Base-by-base conservation (phyloP, 2,797 vertebrate species). In the Geotria australis region DNA sequence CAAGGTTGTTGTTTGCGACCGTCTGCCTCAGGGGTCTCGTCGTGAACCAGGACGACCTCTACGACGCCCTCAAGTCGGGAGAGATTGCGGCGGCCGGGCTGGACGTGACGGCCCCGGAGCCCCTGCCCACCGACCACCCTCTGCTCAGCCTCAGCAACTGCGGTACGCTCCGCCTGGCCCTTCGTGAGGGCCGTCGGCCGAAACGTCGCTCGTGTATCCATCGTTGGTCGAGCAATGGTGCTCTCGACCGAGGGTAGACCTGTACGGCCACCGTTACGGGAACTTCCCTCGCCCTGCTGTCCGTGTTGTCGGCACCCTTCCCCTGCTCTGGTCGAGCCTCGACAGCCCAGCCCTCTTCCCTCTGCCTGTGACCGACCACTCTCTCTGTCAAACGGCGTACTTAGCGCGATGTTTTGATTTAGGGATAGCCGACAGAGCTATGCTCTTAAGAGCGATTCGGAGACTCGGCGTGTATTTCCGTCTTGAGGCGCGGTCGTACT, bases 71-170 rank as follows among this genome's bases (percentile, higher is more conserved):
- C 66, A 62, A 58, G 56, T 68, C 57, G 0, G 74, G 81, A 9
- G 72, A 73, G 68, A 83, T 98, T 0, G 81, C 84, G n/a, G 83
- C 81, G 0, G 85, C 91, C 0, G 86, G 91, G 12, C 71, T 98
- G 60, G 86, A 95, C 1, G 89, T 98, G 60, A 94, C 91, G 0
- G 79, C 73, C 1, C 89, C 89, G 0, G 86, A 98, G 67, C 85
- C 89, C 0, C 71, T 98, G 64, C 86, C 89, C 14, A 75, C 78
- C 8, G 61, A 74, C 62, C 83, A 66, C 63, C 74, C 74, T 5
- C 73, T 76, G 15, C 76, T 98, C 3, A 73, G 73, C 10, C 79
- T 98, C 8, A 81, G 77, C 68, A 98, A 96, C 71, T 95, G 85
- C 2, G 81, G 88, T 75, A 61, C 66, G 72, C 5, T 38, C 24